Percentiles rank a stretch among this genome's conserved stretches.
Conservation (phyloP, 2,113 vertebrate species). For the Odocoileus virginianus region DNA sequence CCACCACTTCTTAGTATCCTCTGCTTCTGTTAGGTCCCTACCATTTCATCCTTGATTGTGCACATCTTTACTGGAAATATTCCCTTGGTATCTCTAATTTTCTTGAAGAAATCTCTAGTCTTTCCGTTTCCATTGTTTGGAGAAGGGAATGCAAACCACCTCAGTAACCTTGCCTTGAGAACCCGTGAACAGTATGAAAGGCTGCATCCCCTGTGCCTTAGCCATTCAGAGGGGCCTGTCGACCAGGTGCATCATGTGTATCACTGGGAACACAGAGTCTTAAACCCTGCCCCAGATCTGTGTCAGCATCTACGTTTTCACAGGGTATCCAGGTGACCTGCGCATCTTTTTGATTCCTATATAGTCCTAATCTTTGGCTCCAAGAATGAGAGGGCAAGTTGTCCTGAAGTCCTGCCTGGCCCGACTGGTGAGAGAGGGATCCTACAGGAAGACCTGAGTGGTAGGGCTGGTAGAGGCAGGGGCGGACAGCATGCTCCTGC, state of each 20-base stretch:
- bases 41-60: not conserved
- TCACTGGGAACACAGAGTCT: not conserved
- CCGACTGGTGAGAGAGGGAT: fast-evolving
- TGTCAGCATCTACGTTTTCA: not conserved
- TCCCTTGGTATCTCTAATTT: not conserved
- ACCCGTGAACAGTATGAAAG: not conserved
- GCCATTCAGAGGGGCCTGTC: not conserved
- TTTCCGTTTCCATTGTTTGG: not conserved
- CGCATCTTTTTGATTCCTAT: not conserved
- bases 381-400: not conserved
- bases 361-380: not conserved
- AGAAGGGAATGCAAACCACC: not conserved
- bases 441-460: not conserved
- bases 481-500: no score
- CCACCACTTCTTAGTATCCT: not conserved
- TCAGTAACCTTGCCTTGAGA: not conserved
- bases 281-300: not conserved
- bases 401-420: not conserved
- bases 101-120: not conserved
- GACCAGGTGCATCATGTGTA: fast-evolving
- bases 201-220: not conserved
- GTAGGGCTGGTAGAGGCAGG: not conserved
- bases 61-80: not conserved
- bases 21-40: not conserved
- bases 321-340: not conserved